Percentiles rank a stretch among this genome's conserved stretches.
Conservation (phyloP, 2,113 vertebrate genomes). For the Baryphthengus martii region DNA sequence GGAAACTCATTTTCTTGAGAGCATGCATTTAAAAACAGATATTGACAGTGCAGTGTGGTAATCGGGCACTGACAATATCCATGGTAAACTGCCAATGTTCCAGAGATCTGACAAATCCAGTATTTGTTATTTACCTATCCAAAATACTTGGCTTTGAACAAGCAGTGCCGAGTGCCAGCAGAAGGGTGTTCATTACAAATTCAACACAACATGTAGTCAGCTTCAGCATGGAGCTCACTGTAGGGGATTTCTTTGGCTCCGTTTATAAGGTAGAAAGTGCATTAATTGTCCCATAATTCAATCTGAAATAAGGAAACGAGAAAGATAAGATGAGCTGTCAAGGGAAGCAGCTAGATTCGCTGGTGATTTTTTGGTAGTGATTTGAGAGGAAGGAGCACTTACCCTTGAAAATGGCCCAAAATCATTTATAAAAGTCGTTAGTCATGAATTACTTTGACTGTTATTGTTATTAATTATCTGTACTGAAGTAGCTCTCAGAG, state of each 20-base stretch:
- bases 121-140: slow-evolving; percentile 23
- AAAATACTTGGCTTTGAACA: neutral
- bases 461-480: slow-evolving; percentile 56
- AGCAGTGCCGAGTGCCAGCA: neutral
- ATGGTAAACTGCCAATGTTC: neutral
- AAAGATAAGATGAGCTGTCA: slow-evolving; percentile 3
- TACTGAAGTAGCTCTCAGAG: slow-evolving; percentile 13
- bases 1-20: slow-evolving; percentile 12
- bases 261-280: neutral
- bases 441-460: slow-evolving; percentile 37
- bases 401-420: slow-evolving; percentile 8
- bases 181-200: neutral
- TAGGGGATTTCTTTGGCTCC: neutral
- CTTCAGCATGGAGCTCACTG: neutral
- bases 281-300: slow-evolving; percentile 47
- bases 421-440: slow-evolving; percentile 25
- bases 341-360: neutral
- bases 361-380: neutral
- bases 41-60: neutral
- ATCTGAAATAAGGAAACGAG: neutral
- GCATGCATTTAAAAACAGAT: neutral
- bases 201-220: neutral
- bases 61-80: neutral
- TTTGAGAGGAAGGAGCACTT: neutral
- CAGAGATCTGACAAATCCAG: neutral